Base-by-base conservation (phyloP, 2,113 vertebrate species). In the Indicator indicator region DNA sequence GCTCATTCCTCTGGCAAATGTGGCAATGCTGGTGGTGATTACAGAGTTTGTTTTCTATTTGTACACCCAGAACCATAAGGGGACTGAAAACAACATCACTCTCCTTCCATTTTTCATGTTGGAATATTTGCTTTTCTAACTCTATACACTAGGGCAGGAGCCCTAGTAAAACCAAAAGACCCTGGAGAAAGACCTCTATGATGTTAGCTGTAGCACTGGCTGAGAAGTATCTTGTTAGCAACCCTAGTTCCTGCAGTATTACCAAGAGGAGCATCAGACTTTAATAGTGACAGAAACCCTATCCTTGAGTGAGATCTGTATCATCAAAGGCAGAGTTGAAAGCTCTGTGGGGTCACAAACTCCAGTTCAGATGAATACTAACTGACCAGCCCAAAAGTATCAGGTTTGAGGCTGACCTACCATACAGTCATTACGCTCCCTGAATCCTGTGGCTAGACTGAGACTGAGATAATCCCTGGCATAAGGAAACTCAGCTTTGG, bases 301-400 rank as follows among this genome's bases (percentile, higher is more conserved):
- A 62, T 5, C 5, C 58, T 85, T 58, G 60, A 88, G 50, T 27
- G 54, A 91, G 54, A 91, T 78, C 62, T 64, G 13, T 86, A 86
- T 95, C 86, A 77, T 84, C 83, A 93, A 94, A 94, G 87, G 40
- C 82, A 75, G 86, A 95, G 80, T 83, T 91, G 80, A 96, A 91
- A 94, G 83, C 79, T 73, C 67, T 67, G 40, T 11, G 54, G 16
- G 75, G 79, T 46, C 83, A 81, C 88, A 86, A 93, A 86, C 30
- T 78, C 40, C 40, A 59, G 65, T 59, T 72, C 70, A 67, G 65
- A 54, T 18, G 73, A 84, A 69, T 36, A 24, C 8, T 32, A 77
- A 77, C 50, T 63, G 23, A 63, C 71, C 48, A 77, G 32, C 17
- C 8, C 58, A 17, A 42, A 86, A 92, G 19, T 17, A 58, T 17